These are phyloP conservation scores for Otis tarda DNA, from an alignment of 2,113 vertebrate species.

Conservation along the genomic window DNA sequence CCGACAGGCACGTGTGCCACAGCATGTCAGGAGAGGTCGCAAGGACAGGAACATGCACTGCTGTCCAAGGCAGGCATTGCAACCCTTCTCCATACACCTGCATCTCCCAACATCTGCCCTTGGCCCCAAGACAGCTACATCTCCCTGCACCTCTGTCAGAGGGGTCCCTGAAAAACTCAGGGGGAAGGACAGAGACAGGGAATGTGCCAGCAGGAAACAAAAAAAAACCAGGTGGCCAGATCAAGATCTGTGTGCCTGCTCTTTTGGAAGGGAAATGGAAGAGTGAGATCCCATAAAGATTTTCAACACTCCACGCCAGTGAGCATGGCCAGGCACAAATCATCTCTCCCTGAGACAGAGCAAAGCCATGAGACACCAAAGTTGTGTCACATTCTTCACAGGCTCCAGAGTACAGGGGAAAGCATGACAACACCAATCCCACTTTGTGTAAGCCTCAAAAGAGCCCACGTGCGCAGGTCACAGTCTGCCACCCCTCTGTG, in stretches of 20 bases:
- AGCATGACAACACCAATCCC: not conserved
- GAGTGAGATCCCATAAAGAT: not conserved
- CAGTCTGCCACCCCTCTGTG: not conserved
- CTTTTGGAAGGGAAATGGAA: not conserved
- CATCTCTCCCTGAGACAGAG: not conserved
- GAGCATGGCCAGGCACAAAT: not conserved
- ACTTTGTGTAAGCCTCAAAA: not conserved
- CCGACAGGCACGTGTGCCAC: fast-evolving
- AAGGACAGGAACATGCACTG: not conserved
- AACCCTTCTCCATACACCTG: not conserved
- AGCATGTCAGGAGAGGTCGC: not conserved
- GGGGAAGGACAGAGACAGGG: not conserved
- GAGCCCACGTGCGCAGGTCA: fast-evolving
- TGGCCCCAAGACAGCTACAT: not conserved
- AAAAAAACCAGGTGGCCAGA: not conserved
- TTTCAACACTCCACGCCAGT: not conserved
- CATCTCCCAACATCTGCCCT: not conserved
- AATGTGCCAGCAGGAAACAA: not conserved
- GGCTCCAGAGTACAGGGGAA: not conserved
- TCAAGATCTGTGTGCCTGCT: not conserved
- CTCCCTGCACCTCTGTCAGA: not conserved
- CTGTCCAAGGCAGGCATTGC: not conserved
- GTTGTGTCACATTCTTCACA: not conserved
- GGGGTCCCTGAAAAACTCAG: not conserved
- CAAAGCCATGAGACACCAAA: not conserved